Evolutionary conservation across 2,888 invertebrate genomes (phyloP).

Genomic region (Leptinotarsa juncta): DNA sequence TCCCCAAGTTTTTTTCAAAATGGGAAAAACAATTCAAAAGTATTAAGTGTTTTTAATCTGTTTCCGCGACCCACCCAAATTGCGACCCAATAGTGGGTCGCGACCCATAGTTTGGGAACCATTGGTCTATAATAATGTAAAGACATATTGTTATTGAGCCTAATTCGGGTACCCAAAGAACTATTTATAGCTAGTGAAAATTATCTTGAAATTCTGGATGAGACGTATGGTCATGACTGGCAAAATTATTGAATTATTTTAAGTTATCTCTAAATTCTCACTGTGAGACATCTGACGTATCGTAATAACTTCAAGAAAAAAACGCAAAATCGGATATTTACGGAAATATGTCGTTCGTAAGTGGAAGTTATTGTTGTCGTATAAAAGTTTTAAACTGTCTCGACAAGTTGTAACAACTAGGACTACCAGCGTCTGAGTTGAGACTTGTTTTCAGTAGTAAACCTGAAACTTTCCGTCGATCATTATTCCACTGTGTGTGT

Average conservation of each 20-base stretch:
- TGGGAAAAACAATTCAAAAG: no score
- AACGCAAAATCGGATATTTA: background rate
- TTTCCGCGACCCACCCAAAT: no score
- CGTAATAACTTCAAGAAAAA: background rate
- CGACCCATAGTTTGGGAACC: no score
- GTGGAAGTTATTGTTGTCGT: slow-evolving; percentile 7
- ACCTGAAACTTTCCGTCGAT: background rate
- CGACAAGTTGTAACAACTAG: slow-evolving; percentile 1
- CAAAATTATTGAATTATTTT: background rate
- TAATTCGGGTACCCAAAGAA: no score
- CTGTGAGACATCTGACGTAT: background rate
- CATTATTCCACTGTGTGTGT: background rate
- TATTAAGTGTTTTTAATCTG: no score
- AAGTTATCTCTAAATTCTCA: background rate
- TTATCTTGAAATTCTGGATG: no score
- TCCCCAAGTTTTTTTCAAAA: no score
- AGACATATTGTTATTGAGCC: no score
- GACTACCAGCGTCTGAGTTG: background rate
- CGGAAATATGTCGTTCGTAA: background rate
- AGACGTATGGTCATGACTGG: no score
- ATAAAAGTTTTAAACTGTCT: slow-evolving; percentile 1
- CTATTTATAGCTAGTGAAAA: no score
- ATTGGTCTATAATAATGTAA: no score
- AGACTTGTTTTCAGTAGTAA: slow-evolving; percentile 7
- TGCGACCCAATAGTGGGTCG: no score